Percentiles rank a stretch among this genome's conserved stretches.
phyloP scores from a whole-genome alignment of 2,888 invertebrate species.

The Geophilus truncorum region DNA sequence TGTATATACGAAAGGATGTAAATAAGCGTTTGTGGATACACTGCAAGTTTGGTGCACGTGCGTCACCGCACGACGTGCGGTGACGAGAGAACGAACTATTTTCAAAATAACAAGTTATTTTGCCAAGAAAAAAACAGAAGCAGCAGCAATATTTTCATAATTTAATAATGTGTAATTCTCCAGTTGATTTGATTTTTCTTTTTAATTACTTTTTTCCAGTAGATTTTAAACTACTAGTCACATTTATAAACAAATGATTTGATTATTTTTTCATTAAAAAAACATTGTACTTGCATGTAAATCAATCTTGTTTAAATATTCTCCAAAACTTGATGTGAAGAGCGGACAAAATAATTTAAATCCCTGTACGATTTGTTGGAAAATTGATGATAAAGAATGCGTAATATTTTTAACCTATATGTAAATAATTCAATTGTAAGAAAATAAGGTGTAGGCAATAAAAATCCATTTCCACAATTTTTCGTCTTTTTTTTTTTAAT shows the following conservation, averaged over 20 bases:
- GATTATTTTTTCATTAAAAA: not conserved
- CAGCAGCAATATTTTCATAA: not conserved
- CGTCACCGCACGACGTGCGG: not conserved
- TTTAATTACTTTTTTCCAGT: not conserved
- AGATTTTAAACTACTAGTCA: not conserved
- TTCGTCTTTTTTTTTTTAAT: not conserved
- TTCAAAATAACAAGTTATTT: not conserved
- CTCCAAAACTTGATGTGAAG: not conserved
- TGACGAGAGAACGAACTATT: not conserved
- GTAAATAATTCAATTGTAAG: constrained; percentile 3
- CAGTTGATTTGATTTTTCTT: not conserved
- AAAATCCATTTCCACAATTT: not conserved
- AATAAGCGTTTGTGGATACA: not conserved
- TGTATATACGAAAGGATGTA: not conserved
- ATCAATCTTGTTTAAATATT: not conserved
- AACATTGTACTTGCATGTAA: too few species aligned
- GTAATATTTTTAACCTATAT: constrained; percentile 4
- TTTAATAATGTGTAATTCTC: not conserved
- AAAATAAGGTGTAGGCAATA: constrained; percentile 1
- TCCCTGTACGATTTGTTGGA: not conserved
- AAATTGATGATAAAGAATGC: not conserved
- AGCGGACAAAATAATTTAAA: constrained; percentile 2
- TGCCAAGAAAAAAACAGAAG: not conserved
- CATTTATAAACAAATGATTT: not conserved
- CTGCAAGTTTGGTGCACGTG: not conserved